These are phyloP conservation scores for Drosophila pseudotakahashii DNA, from an alignment of 2,888 invertebrate genomes.

Conservation along the genomic window DNA sequence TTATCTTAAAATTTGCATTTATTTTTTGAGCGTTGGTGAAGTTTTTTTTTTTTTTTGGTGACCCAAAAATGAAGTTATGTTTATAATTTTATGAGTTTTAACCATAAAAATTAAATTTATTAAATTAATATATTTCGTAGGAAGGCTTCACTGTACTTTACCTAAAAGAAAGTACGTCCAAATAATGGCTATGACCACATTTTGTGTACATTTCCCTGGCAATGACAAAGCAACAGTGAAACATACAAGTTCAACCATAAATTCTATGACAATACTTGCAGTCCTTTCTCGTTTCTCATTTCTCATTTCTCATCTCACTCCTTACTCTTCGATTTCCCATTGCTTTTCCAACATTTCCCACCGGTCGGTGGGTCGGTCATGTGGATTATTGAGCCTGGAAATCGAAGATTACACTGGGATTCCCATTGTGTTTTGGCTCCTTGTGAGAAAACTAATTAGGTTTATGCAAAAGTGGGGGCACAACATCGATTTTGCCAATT, in stretches of 20 bases:
- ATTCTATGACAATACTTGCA: slow-evolving; percentile 19
- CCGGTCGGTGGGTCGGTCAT: too few species aligned
- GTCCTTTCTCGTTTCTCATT: not conserved
- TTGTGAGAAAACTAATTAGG: slow-evolving; percentile 35
- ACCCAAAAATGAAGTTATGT: too few species aligned
- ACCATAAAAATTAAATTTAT: too few species aligned
- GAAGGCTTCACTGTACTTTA: not conserved
- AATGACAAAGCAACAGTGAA: slow-evolving; percentile 17
- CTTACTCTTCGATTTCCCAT: not conserved
- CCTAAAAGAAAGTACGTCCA: not conserved
- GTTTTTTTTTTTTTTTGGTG: too few species aligned
- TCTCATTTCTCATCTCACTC: too few species aligned
- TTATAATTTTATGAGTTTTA: too few species aligned
- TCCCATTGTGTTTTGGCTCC: not conserved
- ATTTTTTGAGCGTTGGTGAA: too few species aligned
- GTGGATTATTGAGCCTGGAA: slow-evolving; percentile 26
- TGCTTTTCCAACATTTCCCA: slow-evolving; percentile 1
- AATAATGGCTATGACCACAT: slow-evolving; percentile 1
- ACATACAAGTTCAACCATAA: slow-evolving; percentile 20
- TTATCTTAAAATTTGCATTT: too few species aligned
- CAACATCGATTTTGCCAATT: slow-evolving; percentile 1
- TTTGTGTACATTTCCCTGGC: slow-evolving; percentile 22
- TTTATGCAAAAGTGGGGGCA: not conserved
- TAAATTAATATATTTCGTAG: too few species aligned
- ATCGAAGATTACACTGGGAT: slow-evolving; percentile 29